Evolutionary conservation across 2,888 invertebrate species (phyloP).

Genomic region (Orthosia gothica): DNA sequence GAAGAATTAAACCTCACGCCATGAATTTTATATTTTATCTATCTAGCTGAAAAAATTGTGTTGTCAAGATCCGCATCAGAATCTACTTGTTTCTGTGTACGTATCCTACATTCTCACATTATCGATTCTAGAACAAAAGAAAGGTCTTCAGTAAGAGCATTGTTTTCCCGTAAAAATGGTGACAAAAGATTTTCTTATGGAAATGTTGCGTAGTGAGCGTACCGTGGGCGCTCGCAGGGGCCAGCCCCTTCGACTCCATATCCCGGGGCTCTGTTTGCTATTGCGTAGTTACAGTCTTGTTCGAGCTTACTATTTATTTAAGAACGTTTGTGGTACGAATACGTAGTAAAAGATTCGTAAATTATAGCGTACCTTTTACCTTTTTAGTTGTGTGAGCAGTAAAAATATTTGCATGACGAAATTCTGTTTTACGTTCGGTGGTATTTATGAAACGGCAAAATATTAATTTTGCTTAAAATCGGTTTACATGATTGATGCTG

Average conservation of each 20-base stretch:
- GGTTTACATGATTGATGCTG: conserved; percentile 36
- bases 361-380: conserved; percentile 21
- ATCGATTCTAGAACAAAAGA: conserved; percentile 53
- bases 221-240: conserved; percentile 57
- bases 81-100: conserved; percentile 7
- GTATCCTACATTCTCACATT: conserved; percentile 24
- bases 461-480: background rate
- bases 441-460: conserved; percentile 19
- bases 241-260: conserved; percentile 52
- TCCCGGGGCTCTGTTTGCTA: conserved; percentile 65
- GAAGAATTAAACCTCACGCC: conserved; percentile 48
- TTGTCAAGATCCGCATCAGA: conserved; percentile 6
- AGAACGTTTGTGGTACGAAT: conserved; percentile 56
- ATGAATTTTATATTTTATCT: conserved; percentile 46
- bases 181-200: conserved; percentile 58
- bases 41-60: conserved; percentile 31
- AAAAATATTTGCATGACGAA: conserved; percentile 25
- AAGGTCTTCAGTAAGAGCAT: conserved; percentile 46
- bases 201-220: conserved; percentile 56
- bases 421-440: conserved; percentile 28
- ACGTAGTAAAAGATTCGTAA: conserved; percentile 51
- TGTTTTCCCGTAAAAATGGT: conserved; percentile 46
- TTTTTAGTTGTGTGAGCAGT: conserved; percentile 3
- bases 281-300: conserved; percentile 62
- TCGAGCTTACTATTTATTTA: conserved; percentile 63